A percentile compares a stretch with the other conserved stretches of the same genome.
Evolutionary conservation across 2,888 invertebrate species (phyloP).

Genomic region (Cylindroiulus punctatus): DNA sequence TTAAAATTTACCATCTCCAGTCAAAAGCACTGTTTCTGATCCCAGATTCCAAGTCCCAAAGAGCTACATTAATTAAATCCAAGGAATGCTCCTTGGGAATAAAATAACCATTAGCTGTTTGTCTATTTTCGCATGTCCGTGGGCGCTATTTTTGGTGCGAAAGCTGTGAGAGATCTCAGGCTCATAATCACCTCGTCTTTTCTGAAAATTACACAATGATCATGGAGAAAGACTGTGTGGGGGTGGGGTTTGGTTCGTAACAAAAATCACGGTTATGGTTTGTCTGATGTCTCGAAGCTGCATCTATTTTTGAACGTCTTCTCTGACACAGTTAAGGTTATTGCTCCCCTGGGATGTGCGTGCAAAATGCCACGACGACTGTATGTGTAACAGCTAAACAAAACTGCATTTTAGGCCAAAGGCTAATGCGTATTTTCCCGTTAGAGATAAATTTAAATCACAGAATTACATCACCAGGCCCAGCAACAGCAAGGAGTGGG

Average conservation of each 20-base stretch:
- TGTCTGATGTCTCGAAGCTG: background rate
- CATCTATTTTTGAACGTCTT: conserved; percentile 17
- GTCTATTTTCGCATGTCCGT: conserved; percentile 13
- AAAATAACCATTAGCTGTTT: conserved; percentile 21
- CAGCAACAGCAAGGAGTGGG: background rate
- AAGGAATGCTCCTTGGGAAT: background rate
- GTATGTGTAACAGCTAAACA: background rate
- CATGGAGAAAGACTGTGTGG: background rate
- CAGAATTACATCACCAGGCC: conserved; percentile 7
- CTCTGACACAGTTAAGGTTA: conserved; percentile 2
- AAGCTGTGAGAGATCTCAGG: background rate
- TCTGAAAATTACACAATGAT: conserved; percentile 21
- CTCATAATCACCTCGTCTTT: background rate
- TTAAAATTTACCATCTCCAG: too few species aligned
- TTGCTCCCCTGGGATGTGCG: background rate
- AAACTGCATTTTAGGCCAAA: background rate
- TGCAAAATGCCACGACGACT: conserved; percentile 30
- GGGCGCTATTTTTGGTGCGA: conserved; percentile 13
- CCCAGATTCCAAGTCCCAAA: too few species aligned
- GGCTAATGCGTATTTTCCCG: conserved; percentile 24
- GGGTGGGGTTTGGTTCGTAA: background rate
- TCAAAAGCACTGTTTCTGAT: too few species aligned
- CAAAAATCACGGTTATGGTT: background rate
- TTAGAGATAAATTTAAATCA: conserved; percentile 35
- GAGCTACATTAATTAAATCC: background rate